These are phyloP conservation scores for Cheumatopsyche charites DNA, from an alignment of 1,140 invertebrate genomes.

Conservation along the genomic window DNA sequence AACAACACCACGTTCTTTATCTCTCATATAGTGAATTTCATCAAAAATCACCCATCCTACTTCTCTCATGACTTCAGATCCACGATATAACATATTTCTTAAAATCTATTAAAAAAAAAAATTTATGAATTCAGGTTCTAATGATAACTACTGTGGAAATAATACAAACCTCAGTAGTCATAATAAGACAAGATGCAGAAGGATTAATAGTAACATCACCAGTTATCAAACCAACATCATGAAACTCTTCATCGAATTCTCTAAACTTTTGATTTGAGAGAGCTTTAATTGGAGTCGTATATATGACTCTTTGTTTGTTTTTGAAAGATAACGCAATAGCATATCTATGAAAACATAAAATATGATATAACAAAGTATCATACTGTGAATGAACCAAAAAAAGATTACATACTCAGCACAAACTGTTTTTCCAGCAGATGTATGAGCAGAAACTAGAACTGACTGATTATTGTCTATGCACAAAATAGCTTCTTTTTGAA, in stretches of 20 bases:
- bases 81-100: constrained; percentile 97
- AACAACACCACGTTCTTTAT: constrained; percentile 98
- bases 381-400: constrained; percentile 12
- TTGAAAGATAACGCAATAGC: constrained; percentile 74
- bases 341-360: constrained; percentile 62
- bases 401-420: constrained; percentile 88
- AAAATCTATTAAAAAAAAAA: constrained; percentile 73
- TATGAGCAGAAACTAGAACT: constrained; percentile 98
- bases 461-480: constrained; percentile 99
- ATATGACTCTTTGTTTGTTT: constrained; percentile 90
- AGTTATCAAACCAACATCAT: constrained; percentile 97
- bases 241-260: constrained; percentile 97
- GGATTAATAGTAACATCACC: constrained; percentile 99
- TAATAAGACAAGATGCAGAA: constrained; percentile 95
- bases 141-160: neutral
- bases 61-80: constrained; percentile 97
- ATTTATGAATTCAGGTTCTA: too few species aligned
- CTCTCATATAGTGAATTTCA: constrained; percentile 99
- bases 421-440: constrained; percentile 99
- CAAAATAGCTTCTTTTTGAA: constrained; percentile 96
- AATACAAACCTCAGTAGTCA: constrained; percentile 99
- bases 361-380: neutral
- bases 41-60: constrained; percentile 99
- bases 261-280: constrained; percentile 94
- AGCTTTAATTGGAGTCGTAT: constrained; percentile 99